Evolutionary conservation across 1,140 invertebrate genomes (phyloP).

Genomic region (Heliconius nattereri): DNA sequence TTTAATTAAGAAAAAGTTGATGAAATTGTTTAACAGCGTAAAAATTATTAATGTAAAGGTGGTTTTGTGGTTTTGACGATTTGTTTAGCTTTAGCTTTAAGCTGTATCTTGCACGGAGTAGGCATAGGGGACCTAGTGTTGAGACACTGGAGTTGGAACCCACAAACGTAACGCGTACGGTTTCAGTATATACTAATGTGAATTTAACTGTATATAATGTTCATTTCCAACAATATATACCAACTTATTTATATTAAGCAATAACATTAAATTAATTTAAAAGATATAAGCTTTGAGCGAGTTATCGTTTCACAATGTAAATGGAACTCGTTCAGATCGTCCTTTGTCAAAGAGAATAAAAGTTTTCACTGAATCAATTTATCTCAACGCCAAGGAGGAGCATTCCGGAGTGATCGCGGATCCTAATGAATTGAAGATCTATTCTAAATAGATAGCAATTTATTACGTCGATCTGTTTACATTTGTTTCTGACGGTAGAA

Average conservation of each 20-base stretch:
- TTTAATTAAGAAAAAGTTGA: constrained; percentile 2
- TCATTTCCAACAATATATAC: too few relatives aligned
- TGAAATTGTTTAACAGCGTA: background rate
- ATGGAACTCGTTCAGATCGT: constrained; percentile 18
- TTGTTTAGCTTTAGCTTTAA: too few relatives aligned
- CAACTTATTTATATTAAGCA: background rate
- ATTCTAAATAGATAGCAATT: constrained; percentile 31
- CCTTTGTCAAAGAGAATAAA: constrained; percentile 32
- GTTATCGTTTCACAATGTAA: constrained; percentile 23
- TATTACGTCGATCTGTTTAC: constrained; percentile 18
- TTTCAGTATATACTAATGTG: too few relatives aligned
- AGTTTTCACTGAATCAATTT: constrained; percentile 30
- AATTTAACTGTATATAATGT: too few relatives aligned
- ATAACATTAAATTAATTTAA: background rate
- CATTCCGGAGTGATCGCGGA: constrained; percentile 22
- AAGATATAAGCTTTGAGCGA: constrained; percentile 1
- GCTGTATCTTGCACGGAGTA: too few relatives aligned
- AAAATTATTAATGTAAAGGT: background rate
- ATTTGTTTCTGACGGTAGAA: constrained; percentile 21
- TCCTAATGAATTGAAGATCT: constrained; percentile 29
- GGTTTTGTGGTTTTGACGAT: too few relatives aligned
- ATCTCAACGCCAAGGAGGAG: constrained; percentile 19
- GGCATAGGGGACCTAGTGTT: too few relatives aligned
- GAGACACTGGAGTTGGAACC: too few relatives aligned
- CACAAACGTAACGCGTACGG: too few relatives aligned